Conservation (phyloP, 2,113 vertebrate genomes). For the Tinamus guttatus region DNA sequence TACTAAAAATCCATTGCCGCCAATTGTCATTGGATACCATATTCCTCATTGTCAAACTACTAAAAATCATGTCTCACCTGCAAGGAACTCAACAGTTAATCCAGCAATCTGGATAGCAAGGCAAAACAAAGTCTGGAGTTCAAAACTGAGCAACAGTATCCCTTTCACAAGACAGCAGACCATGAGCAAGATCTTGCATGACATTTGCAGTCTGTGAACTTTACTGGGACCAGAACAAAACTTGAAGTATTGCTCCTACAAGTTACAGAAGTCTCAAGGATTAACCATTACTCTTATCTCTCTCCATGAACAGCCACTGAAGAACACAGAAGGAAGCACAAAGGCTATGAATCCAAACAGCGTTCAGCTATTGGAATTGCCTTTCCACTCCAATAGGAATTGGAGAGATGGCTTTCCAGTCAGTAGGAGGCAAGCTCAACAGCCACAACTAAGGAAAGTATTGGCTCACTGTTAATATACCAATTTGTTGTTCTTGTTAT, state of each 20-base stretch:
- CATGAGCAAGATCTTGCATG: not conserved
- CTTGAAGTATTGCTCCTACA: not conserved
- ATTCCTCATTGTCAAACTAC: not conserved
- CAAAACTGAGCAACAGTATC: not conserved
- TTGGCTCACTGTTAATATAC: fast-evolving
- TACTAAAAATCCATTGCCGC: not conserved
- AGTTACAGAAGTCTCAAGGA: not conserved
- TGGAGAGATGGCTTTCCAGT: not conserved
- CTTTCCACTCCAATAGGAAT: not conserved
- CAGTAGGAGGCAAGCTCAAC: not conserved
- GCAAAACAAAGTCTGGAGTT: not conserved
- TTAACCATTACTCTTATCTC: not conserved
- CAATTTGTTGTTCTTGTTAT: not conserved
- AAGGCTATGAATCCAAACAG: not conserved
- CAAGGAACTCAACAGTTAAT: not conserved
- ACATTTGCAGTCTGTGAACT: not conserved
- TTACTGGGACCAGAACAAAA: not conserved
- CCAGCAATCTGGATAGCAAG: not conserved
- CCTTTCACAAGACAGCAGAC: not conserved
- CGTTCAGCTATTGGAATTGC: not conserved
- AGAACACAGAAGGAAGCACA: not conserved
- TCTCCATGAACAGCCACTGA: not conserved
- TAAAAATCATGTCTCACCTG: not conserved
- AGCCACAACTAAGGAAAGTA: not conserved
- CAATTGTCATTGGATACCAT: not conserved